Evolutionary conservation across 92 coral and sea anemone genomes (phyloP).

Genomic region (Paramuricea clavata): DNA sequence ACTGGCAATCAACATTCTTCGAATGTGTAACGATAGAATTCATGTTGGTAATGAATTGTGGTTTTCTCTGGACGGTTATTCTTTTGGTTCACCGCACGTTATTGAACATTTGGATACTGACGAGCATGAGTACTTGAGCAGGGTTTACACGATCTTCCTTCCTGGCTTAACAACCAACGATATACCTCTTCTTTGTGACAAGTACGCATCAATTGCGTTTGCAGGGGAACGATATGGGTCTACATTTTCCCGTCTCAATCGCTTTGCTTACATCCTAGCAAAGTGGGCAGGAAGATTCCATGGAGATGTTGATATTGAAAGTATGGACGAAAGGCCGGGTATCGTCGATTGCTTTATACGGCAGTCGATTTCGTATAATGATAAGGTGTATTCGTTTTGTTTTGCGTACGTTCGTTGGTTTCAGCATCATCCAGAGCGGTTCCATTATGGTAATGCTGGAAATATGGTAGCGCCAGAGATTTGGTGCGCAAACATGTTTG

Average conservation of each 20-base stretch:
- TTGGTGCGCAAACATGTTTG: conserved; percentile 3
- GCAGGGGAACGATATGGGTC: conserved; percentile 50
- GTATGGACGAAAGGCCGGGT: no score
- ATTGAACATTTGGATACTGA: no score
- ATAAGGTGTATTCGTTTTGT: conserved; percentile 6
- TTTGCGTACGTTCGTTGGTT: conserved; percentile 52
- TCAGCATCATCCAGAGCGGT: conserved; percentile 39
- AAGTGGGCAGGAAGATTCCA: no score
- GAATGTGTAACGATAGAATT: no score
- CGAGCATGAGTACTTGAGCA: no score
- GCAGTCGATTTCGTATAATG: conserved; percentile 18
- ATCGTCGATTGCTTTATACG: conserved; percentile 25
- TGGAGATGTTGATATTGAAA: no score
- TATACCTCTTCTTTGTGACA: background rate
- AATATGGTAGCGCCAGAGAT: background rate
- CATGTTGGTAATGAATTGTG: no score
- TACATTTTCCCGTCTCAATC: conserved; percentile 22
- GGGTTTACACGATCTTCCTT: background rate
- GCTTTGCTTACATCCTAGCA: conserved; percentile 41
- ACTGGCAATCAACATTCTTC: no score
- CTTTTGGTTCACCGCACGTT: conserved; percentile 1
- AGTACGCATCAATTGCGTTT: no score
- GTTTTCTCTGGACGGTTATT: no score
- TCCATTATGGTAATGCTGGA: background rate
- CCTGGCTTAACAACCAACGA: background rate